phyloP scores from a whole-genome alignment of 2,797 vertebrate species.

The Enteromius mattozi region DNA sequence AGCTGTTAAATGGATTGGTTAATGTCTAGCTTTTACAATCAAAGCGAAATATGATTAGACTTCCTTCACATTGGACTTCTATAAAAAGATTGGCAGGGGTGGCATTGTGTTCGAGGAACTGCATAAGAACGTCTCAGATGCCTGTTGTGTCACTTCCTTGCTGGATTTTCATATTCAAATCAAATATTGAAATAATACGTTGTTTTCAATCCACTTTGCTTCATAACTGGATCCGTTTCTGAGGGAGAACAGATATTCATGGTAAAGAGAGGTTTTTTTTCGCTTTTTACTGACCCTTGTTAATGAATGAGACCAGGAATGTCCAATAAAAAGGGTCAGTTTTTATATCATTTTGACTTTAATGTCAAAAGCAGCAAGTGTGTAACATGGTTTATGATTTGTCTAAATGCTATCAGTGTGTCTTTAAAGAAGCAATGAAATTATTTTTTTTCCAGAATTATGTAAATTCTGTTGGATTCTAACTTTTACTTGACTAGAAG shows the following conservation, averaged over 20 bases:
- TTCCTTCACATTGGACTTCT: not conserved
- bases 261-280: not conserved
- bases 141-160: not conserved
- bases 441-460: not conserved
- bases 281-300: not conserved
- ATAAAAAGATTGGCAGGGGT: not conserved
- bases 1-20: not conserved
- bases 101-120: not conserved
- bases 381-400: not conserved
- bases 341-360: not conserved
- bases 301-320: not conserved
- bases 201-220: not conserved
- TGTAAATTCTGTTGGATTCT: not conserved
- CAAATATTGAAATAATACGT: not conserved
- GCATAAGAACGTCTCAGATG: not conserved
- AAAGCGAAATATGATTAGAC: not conserved
- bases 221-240: not conserved
- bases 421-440: not conserved
- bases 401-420: not conserved
- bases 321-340: not conserved
- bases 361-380: not conserved
- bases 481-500: not conserved
- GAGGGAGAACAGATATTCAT: too few relatives aligned
- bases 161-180: slow-evolving; percentile 7
- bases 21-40: not conserved